A percentile compares a stretch with the other conserved stretches of the same genome.
phyloP scores from a whole-genome alignment of 2,888 invertebrate species.

The Hedya salicella region DNA sequence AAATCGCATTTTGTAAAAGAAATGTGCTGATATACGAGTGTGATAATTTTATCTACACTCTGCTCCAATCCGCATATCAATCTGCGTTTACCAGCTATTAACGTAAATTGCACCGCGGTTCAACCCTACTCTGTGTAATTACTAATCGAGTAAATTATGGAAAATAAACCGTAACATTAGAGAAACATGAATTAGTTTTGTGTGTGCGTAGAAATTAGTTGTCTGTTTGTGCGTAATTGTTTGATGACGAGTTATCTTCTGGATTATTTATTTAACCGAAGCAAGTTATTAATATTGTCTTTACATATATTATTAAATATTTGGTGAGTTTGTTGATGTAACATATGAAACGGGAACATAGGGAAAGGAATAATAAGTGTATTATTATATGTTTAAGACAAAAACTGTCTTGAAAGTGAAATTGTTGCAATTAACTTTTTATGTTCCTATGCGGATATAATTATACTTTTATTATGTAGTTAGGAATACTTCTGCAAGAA shows the following conservation, averaged over 20 bases:
- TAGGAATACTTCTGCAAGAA: no score
- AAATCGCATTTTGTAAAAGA: background rate
- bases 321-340: no score
- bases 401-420: no score
- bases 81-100: conserved; percentile 37
- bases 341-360: no score
- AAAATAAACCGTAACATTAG: background rate
- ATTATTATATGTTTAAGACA: no score
- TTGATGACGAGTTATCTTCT: conserved; percentile 15
- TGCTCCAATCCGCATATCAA: conserved; percentile 29
- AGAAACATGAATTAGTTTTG: background rate
- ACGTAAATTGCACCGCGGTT: conserved; percentile 34
- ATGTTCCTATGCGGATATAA: no score
- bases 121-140: conserved; percentile 25
- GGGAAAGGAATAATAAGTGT: no score
- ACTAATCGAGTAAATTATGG: background rate
- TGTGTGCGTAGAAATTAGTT: background rate
- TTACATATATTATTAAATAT: no score
- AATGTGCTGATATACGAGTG: background rate
- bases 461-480: no score
- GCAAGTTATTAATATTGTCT: background rate
- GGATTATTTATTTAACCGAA: background rate
- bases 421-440: no score
- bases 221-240: background rate
- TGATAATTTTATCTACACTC: conserved; percentile 10